phyloP scores from a whole-genome alignment of 2,888 invertebrate species.

The Loripinus fragilis region DNA sequence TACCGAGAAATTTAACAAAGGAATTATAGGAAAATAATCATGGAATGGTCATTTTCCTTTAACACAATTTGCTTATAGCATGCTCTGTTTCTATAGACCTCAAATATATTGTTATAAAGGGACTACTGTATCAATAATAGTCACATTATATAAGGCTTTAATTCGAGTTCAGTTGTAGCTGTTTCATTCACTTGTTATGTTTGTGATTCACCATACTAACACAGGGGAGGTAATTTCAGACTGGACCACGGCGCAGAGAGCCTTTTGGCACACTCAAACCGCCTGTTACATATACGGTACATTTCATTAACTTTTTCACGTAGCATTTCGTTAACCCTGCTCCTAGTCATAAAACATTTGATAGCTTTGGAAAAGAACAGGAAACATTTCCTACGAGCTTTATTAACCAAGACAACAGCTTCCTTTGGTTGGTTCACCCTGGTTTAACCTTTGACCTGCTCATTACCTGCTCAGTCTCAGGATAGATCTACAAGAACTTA shows the following conservation, averaged over 20 bases:
- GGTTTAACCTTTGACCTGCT: background rate
- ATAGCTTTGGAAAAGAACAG: background rate
- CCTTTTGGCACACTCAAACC: slow-evolving; percentile 12
- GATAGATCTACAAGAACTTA: no score
- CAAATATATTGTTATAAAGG: no score
- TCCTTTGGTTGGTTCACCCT: background rate
- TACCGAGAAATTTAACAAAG: no score
- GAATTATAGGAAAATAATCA: no score
- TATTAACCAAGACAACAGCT: background rate
- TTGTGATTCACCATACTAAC: background rate
- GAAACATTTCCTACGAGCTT: background rate
- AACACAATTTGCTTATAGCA: no score
- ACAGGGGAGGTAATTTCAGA: slow-evolving; percentile 5
- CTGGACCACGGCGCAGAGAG: background rate
- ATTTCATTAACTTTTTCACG: background rate
- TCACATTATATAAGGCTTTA: no score
- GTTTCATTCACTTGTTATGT: slow-evolving; percentile 1
- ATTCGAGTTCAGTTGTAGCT: background rate
- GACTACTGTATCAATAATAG: no score
- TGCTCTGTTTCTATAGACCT: no score
- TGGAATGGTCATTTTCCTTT: no score
- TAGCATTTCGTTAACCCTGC: background rate
- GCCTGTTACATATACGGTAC: slow-evolving; percentile 1
- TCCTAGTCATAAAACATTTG: slow-evolving; percentile 17
- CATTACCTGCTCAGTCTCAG: no score